Evolutionary conservation across 2,888 invertebrate genomes (phyloP).

Genomic region (Craniophora ligustri): DNA sequence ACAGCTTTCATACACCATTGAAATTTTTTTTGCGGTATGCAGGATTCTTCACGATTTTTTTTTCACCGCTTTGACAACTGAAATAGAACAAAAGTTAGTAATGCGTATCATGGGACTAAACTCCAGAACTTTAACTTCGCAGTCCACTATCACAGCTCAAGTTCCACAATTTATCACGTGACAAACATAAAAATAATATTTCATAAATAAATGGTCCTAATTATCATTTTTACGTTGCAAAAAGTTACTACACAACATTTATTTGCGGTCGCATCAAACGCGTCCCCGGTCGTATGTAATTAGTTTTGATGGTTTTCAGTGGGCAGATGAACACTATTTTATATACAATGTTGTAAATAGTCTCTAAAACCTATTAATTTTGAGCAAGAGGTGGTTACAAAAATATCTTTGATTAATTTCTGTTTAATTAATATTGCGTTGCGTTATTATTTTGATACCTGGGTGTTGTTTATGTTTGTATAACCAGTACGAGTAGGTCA

Average conservation of each 20-base stretch:
- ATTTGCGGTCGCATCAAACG: conserved; percentile 36
- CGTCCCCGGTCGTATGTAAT: conserved; percentile 34
- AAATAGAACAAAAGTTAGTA: too few relatives aligned
- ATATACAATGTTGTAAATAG: conserved; percentile 43
- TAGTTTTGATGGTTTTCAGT: conserved; percentile 43
- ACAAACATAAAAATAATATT: neutral
- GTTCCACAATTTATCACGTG: neutral
- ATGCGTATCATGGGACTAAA: too few relatives aligned
- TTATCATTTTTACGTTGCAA: conserved; percentile 18
- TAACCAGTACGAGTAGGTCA: too few relatives aligned
- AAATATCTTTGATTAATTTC: conserved; percentile 45
- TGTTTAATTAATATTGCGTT: conserved; percentile 31
- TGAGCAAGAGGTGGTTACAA: conserved; percentile 13
- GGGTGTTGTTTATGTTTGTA: conserved; percentile 13
- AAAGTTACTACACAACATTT: conserved; percentile 22
- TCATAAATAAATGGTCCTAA: conserved; percentile 18
- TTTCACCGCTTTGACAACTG: too few relatives aligned
- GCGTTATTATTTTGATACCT: conserved; percentile 21
- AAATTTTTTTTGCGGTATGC: too few relatives aligned
- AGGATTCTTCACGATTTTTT: too few relatives aligned
- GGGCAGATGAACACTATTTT: conserved; percentile 39
- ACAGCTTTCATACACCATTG: too few relatives aligned
- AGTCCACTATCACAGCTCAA: too few relatives aligned
- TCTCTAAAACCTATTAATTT: conserved; percentile 41
- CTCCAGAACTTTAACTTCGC: too few relatives aligned